These are phyloP conservation scores for Chrosomus eos DNA, from an alignment of 2,797 vertebrate genomes.

Conservation along the genomic window DNA sequence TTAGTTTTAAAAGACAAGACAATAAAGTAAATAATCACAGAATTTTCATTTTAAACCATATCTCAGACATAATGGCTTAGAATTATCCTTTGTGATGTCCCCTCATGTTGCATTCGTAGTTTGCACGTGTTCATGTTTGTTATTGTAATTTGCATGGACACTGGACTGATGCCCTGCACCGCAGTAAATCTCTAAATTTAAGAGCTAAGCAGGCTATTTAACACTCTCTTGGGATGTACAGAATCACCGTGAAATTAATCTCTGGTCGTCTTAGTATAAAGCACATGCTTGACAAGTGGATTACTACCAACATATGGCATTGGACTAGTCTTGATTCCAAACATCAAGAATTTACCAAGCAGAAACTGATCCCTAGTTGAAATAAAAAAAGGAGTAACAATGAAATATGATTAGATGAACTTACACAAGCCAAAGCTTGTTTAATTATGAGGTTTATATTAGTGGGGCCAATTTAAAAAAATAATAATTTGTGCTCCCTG, in stretches of 20 bases:
- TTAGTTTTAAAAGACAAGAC: neutral
- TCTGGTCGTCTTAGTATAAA: conserved; percentile 30
- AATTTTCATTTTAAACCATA: neutral
- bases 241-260: conserved; percentile 46
- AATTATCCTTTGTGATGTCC: neutral
- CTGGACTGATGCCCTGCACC: neutral
- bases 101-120: neutral
- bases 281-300: conserved; percentile 45
- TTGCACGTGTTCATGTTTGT: neutral
- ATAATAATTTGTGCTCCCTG: neutral
- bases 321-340: conserved; percentile 10
- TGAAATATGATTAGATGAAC: neutral
- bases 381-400: neutral
- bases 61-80: neutral
- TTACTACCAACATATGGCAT: conserved; percentile 31
- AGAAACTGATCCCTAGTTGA: neutral
- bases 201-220: neutral
- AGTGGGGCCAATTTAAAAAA: neutral
- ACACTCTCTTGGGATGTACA: conserved; percentile 14
- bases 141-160: conserved; percentile 13
- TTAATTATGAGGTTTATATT: neutral
- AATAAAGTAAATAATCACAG: neutral
- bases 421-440: neutral
- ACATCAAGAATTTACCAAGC: conserved; percentile 9
- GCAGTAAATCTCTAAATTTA: conserved; percentile 23